Conservation (phyloP, 1,140 invertebrate species). For the Rhopalosiphum maidis region DNA sequence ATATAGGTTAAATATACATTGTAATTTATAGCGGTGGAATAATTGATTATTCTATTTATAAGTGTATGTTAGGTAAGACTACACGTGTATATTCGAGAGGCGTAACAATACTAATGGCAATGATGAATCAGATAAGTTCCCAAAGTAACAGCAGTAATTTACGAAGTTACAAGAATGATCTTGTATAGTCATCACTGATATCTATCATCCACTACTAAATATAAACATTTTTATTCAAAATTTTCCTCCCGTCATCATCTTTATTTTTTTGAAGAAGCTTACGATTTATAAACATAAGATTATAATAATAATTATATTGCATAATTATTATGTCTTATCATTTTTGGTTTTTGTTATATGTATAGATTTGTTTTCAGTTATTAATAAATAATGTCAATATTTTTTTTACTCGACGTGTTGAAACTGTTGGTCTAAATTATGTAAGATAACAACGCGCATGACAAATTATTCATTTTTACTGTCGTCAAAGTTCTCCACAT, state of each 20-base stretch:
- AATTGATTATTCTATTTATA: not conserved
- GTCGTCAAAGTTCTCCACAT: not conserved
- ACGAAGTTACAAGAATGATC: not conserved
- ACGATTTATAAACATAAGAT: not conserved
- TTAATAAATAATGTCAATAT: no score
- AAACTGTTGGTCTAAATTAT: not conserved
- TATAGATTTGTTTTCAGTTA: not conserved
- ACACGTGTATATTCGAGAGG: not conserved
- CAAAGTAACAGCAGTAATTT: not conserved
- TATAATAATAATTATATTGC: not conserved
- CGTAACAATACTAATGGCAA: no score
- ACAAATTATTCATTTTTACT: not conserved
- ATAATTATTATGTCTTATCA: not conserved
- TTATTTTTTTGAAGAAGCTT: not conserved
- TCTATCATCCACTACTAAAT: not conserved
- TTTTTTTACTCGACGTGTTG: no score
- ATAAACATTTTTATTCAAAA: not conserved
- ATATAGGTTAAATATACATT: not conserved
- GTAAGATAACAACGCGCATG: not conserved
- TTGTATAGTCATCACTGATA: not conserved
- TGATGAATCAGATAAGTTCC: not conserved
- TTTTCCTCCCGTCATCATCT: no score
- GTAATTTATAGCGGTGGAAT: not conserved
- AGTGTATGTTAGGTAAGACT: not conserved
- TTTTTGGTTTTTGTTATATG: not conserved